Percentiles rank a stretch among this genome's conserved stretches.
Conservation (phyloP, 2,797 vertebrate species). For the Phataginus tricuspis region DNA sequence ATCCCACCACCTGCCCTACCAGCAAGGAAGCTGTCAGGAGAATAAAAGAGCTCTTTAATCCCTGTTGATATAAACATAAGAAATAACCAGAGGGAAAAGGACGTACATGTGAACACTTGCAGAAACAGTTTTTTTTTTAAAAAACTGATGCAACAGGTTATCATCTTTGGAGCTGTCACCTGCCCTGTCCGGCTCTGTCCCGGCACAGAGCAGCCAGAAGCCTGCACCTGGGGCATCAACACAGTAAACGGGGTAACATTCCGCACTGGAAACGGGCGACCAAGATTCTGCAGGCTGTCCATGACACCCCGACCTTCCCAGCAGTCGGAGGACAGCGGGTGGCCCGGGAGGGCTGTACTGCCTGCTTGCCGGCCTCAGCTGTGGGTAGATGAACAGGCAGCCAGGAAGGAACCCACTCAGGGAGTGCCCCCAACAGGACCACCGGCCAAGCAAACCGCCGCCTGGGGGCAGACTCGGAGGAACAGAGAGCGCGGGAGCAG, state of each 20-base stretch:
- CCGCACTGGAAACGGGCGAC: rapidly evolving
- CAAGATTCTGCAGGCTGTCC: neutral
- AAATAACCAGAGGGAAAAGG: neutral
- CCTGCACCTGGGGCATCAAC: neutral
- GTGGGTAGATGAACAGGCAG: too few relatives aligned
- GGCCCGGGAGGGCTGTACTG: too few relatives aligned
- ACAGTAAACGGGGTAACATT: neutral
- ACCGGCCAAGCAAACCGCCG: neutral
- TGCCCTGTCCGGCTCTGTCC: rapidly evolving
- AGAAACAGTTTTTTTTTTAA: too few relatives aligned
- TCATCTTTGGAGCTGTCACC: neutral
- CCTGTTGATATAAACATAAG: too few relatives aligned
- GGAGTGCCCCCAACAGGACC: neutral
- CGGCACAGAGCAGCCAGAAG: neutral
- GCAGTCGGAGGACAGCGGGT: too few relatives aligned
- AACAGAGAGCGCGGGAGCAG: neutral
- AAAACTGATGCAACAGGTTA: neutral
- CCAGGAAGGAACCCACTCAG: neutral
- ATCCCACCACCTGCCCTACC: neutral
- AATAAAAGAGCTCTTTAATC: neutral
- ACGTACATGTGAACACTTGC: neutral
- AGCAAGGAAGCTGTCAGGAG: neutral
- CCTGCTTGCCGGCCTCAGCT: too few relatives aligned
- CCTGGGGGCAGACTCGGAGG: neutral
- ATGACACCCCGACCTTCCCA: neutral